A percentile compares a stretch with the other conserved stretches of the same genome.
These are phyloP conservation scores for Malurus elegans DNA, from an alignment of 2,113 vertebrate species.

Conservation along the genomic window DNA sequence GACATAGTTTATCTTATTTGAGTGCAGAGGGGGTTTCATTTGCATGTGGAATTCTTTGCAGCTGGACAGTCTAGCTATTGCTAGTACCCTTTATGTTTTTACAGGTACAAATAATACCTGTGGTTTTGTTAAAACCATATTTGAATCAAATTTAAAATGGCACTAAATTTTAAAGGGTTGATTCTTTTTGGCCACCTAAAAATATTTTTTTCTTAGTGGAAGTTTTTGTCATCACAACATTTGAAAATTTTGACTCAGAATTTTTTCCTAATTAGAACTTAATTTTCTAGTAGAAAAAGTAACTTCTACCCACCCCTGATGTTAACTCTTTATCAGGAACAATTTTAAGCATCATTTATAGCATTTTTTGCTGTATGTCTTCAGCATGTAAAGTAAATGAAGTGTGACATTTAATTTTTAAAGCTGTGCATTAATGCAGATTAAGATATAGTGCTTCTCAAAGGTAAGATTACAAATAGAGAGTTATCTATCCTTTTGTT, in stretches of 20 bases:
- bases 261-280: background rate
- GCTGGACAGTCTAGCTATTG: background rate
- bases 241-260: background rate
- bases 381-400: background rate
- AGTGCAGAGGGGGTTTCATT: background rate
- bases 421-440: background rate
- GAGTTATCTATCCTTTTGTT: background rate
- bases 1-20: conserved; percentile 20
- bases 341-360: background rate
- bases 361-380: background rate
- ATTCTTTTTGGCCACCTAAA: background rate
- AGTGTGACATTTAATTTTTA: background rate
- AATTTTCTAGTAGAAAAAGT: background rate
- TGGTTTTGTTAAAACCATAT: background rate
- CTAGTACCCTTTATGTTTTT: background rate
- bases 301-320: fast-evolving
- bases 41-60: background rate
- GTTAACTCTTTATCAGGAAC: background rate
- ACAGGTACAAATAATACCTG: background rate
- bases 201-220: background rate
- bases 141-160: background rate
- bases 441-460: background rate
- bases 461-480: background rate
- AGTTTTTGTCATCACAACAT: background rate
- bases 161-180: background rate